Evolutionary conservation across 2,797 vertebrate genomes (phyloP).

Genomic region (Botia almorhae): DNA sequence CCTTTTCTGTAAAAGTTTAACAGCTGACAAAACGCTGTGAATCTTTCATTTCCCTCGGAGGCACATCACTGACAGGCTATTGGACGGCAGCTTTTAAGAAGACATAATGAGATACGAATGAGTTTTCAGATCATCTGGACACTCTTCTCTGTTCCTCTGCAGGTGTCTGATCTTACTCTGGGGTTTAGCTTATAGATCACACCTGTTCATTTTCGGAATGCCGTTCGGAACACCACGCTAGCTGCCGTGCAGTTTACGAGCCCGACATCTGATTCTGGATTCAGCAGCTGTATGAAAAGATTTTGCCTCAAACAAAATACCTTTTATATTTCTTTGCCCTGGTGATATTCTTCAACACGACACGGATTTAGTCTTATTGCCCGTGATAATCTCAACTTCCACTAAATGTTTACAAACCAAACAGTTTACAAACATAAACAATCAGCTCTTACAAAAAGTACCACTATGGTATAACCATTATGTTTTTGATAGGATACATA

Average conservation of each 20-base stretch:
- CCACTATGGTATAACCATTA: no score
- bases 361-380: not conserved
- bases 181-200: not conserved
- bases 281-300: not conserved
- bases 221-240: not conserved
- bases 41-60: constrained; percentile 73
- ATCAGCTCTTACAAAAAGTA: no score
- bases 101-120: constrained; percentile 74
- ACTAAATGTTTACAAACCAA: no score
- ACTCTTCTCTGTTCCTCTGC: constrained; percentile 11
- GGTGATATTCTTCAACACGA: not conserved
- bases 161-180: constrained; percentile 22
- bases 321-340: not conserved
- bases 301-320: constrained; percentile 8
- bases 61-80: constrained; percentile 62
- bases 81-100: constrained; percentile 67
- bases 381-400: no score
- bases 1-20: constrained; percentile 69
- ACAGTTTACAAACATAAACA: no score
- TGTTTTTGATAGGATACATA: no score
- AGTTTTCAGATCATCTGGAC: constrained; percentile 65
- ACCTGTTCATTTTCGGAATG: not conserved
- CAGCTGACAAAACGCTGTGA: constrained; percentile 73
- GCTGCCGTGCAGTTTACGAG: not conserved
- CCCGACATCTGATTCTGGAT: not conserved